Percentiles rank a stretch among this genome's conserved stretches.
phyloP scores from a whole-genome alignment of 2,888 invertebrate species.

The Netelia fuscicornis region DNA sequence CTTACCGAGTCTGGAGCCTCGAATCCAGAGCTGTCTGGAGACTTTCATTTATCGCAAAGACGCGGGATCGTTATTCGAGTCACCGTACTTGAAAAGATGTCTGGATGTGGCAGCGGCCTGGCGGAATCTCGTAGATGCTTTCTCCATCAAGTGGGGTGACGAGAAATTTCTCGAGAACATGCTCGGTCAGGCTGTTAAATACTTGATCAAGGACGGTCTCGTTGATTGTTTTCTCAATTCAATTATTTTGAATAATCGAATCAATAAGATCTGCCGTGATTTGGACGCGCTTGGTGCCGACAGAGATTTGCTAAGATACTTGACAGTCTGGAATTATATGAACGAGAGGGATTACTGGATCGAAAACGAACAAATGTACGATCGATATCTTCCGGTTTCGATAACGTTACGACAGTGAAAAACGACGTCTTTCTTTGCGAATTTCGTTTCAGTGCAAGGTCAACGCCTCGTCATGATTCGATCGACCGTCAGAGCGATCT shows the following conservation, averaged over 20 bases:
- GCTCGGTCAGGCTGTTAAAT: slow-evolving; percentile 69
- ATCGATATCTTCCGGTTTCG: neutral
- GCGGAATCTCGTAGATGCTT: slow-evolving; percentile 61
- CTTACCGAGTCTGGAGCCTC: slow-evolving; percentile 75
- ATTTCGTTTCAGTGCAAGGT: slow-evolving; percentile 34
- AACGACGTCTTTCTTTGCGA: neutral
- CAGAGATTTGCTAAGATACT: slow-evolving; percentile 69
- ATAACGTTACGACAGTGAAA: neutral
- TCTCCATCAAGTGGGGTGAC: slow-evolving; percentile 62
- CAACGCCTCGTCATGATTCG: slow-evolving; percentile 21
- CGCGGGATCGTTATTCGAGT: slow-evolving; percentile 37
- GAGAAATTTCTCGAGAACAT: slow-evolving; percentile 66
- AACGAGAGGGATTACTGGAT: slow-evolving; percentile 75
- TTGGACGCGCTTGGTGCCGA: slow-evolving; percentile 72
- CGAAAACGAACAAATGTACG: slow-evolving; percentile 41
- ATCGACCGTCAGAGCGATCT: slow-evolving; percentile 66
- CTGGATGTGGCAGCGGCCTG: slow-evolving; percentile 65
- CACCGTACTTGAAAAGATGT: slow-evolving; percentile 70
- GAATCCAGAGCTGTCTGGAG: slow-evolving; percentile 73
- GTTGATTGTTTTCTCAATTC: slow-evolving; percentile 75
- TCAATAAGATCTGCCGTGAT: slow-evolving; percentile 74
- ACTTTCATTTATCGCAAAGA: slow-evolving; percentile 73
- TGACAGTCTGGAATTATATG: slow-evolving; percentile 74
- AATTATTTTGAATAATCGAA: slow-evolving; percentile 74
- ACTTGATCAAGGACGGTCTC: slow-evolving; percentile 73